These are phyloP conservation scores for Hypomecis punctinalis DNA, from an alignment of 2,888 invertebrate species.

Conservation along the genomic window DNA sequence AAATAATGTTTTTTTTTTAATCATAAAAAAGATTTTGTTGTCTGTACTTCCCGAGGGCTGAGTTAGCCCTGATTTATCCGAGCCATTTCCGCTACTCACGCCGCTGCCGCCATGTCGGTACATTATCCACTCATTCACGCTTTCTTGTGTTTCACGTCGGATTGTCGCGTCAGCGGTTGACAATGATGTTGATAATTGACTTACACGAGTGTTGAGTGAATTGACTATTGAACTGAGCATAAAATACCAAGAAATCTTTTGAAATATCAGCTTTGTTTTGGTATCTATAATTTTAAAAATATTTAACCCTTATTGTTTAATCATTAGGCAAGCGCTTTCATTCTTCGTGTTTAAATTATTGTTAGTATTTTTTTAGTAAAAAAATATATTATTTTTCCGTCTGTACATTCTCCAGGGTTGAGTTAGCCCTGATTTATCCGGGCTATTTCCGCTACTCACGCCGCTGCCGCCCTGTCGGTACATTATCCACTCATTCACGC, in stretches of 20 bases:
- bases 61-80: constrained; percentile 78
- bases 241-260: too few species aligned
- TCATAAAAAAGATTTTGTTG: constrained; percentile 45
- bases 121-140: constrained; percentile 50
- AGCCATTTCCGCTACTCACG: constrained; percentile 66
- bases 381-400: constrained; percentile 41
- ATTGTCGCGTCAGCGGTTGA: constrained; percentile 6
- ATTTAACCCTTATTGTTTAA: too few species aligned
- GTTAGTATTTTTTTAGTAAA: background rate
- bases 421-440: constrained; percentile 78
- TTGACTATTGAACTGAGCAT: too few species aligned
- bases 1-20: background rate
- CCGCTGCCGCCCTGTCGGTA: constrained; percentile 45
- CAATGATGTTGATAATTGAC: background rate
- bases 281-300: too few species aligned
- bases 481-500: constrained; percentile 50
- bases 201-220: too few species aligned
- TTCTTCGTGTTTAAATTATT: too few species aligned
- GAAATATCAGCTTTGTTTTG: too few species aligned
- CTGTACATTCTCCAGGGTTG: constrained; percentile 64
- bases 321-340: too few species aligned
- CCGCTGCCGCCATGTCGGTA: constrained; percentile 45
- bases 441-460: constrained; percentile 66
- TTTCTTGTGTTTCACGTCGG: constrained; percentile 35
- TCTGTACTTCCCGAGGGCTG: constrained; percentile 65